A percentile compares a stretch with the other conserved stretches of the same genome.
Evolutionary conservation across 2,888 invertebrate species (phyloP).

Genomic region (Beris morrisii): DNA sequence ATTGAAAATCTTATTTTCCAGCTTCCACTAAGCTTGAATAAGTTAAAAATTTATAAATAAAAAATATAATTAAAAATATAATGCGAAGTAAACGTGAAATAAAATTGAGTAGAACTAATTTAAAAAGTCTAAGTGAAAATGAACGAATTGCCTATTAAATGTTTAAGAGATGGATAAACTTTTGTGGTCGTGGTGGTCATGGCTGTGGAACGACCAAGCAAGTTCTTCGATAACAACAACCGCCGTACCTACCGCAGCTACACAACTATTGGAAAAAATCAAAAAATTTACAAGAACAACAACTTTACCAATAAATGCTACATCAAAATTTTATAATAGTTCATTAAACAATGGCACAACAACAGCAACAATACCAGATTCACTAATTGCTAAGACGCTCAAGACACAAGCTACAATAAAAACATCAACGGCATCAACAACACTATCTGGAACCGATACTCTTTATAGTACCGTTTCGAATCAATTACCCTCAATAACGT

Average conservation of each 20-base stretch:
- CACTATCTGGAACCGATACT: not conserved
- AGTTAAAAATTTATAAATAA: not conserved
- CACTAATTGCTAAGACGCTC: too few relatives aligned
- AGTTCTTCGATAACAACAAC: not conserved
- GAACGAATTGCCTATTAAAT: constrained; percentile 10
- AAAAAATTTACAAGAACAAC: not conserved
- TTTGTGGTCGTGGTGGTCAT: constrained; percentile 36
- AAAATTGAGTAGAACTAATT: not conserved
- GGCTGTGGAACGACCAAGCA: constrained; percentile 32
- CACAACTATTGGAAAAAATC: not conserved
- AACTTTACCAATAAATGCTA: not conserved
- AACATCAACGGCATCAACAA: not conserved
- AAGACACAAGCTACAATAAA: too few relatives aligned
- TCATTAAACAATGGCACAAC: not conserved
- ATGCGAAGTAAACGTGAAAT: constrained; percentile 3
- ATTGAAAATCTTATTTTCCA: too few relatives aligned
- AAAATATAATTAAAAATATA: not conserved
- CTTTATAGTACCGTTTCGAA: not conserved
- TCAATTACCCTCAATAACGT: not conserved
- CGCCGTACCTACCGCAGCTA: constrained; percentile 1
- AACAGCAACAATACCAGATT: not conserved
- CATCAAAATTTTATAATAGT: not conserved
- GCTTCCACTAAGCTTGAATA: too few relatives aligned
- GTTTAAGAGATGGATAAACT: constrained; percentile 35
- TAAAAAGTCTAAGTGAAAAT: constrained; percentile 6